phyloP scores from a whole-genome alignment of 2,888 invertebrate genomes.

The Leucozona laternaria region DNA sequence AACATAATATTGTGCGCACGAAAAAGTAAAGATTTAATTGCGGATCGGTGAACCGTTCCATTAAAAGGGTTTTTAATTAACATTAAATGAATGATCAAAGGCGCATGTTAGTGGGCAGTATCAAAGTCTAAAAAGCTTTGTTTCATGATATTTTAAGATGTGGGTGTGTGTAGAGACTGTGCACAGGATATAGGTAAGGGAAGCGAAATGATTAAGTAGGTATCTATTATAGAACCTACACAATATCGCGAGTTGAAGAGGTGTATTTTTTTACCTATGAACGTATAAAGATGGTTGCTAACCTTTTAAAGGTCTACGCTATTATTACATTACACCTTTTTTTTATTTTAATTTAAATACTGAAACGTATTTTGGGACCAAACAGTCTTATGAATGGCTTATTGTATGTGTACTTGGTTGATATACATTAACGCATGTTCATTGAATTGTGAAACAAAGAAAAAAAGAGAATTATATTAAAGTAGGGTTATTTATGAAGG shows the following conservation, averaged over 20 bases:
- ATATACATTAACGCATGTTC: slow-evolving; percentile 1
- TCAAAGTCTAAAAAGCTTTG: slow-evolving; percentile 39
- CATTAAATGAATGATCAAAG: slow-evolving; percentile 68
- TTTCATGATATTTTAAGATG: neutral
- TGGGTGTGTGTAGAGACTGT: neutral
- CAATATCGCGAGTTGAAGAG: slow-evolving; percentile 13
- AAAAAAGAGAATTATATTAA: neutral
- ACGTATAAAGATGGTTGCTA: slow-evolving; percentile 19
- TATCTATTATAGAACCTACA: slow-evolving; percentile 14
- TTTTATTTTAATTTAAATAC: slow-evolving; percentile 7
- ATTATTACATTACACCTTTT: slow-evolving; percentile 60
- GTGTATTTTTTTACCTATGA: neutral
- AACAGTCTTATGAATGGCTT: slow-evolving; percentile 33
- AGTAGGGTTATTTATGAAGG: neutral
- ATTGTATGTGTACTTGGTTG: neutral
- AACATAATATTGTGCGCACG: no score
- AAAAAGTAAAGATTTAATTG: slow-evolving; percentile 28
- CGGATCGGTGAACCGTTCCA: slow-evolving; percentile 56
- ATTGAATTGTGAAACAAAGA: slow-evolving; percentile 25
- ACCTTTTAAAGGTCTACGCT: slow-evolving; percentile 48
- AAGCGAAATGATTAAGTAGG: neutral
- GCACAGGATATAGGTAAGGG: neutral
- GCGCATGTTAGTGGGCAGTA: slow-evolving; percentile 53
- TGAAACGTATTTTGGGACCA: slow-evolving; percentile 16
- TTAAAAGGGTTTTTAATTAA: slow-evolving; percentile 69